These are phyloP conservation scores for Rhabdophis nuchalis DNA, from an alignment of 2,797 vertebrate genomes.

Conservation along the genomic window DNA sequence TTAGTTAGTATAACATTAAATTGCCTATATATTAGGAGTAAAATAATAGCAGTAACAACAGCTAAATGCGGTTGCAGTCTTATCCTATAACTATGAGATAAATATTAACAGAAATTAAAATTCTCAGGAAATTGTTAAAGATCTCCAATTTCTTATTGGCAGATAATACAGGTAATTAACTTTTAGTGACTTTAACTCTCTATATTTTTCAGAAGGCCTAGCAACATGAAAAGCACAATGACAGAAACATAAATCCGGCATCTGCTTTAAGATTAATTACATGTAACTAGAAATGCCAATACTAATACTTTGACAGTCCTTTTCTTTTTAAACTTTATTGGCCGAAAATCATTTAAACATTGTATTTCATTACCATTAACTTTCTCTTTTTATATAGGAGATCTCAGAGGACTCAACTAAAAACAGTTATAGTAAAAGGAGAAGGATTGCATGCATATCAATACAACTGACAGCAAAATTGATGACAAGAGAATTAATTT, in stretches of 20 bases:
- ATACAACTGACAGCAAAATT: conserved; percentile 49
- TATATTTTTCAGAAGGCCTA: conserved; percentile 11
- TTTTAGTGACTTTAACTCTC: conserved; percentile 27
- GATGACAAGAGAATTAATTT: conserved; percentile 44
- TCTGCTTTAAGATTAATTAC: conserved; percentile 28
- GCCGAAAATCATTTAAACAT: conserved; percentile 37
- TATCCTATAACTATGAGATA: not conserved
- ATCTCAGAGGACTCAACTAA: conserved; percentile 22
- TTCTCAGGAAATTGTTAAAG: conserved; percentile 29
- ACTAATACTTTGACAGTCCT: not conserved
- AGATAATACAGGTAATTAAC: not conserved
- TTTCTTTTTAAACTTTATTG: conserved; percentile 28
- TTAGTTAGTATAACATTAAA: not conserved
- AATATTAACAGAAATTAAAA: not conserved
- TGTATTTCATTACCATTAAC: conserved; percentile 48
- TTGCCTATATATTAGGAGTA: not conserved
- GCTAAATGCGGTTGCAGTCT: not conserved
- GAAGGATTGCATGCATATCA: conserved; percentile 41
- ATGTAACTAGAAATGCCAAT: conserved; percentile 10
- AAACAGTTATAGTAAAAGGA: conserved; percentile 42
- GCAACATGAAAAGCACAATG: conserved; percentile 11
- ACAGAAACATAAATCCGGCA: conserved; percentile 3
- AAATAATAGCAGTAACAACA: not conserved
- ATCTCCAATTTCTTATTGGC: not conserved
- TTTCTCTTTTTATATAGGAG: conserved; percentile 1